These are phyloP conservation scores for Contarinia nasturtii DNA, from an alignment of 1,140 invertebrate genomes.

Conservation along the genomic window DNA sequence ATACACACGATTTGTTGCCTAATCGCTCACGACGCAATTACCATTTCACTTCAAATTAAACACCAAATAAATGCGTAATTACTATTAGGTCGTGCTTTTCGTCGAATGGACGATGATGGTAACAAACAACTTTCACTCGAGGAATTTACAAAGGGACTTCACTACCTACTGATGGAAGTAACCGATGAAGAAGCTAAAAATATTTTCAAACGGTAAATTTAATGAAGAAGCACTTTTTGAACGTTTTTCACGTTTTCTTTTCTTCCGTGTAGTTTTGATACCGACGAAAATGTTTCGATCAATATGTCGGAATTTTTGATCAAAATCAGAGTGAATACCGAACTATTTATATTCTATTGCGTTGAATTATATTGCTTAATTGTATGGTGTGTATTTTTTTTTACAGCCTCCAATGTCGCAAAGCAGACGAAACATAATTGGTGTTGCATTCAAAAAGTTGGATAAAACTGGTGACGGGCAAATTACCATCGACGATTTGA, in stretches of 20 bases:
- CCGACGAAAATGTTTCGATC: constrained; percentile 61
- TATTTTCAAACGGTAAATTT: constrained; percentile 34
- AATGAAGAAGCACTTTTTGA: too few relatives aligned
- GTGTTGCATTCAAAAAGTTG: constrained; percentile 74
- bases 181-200: constrained; percentile 40
- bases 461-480: constrained; percentile 73
- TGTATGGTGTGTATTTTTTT: too few relatives aligned
- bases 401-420: constrained; percentile 80
- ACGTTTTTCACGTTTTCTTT: background rate
- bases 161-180: constrained; percentile 58
- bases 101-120: constrained; percentile 83
- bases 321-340: too few relatives aligned
- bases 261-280: constrained; percentile 66
- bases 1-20: too few relatives aligned
- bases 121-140: constrained; percentile 64
- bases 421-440: constrained; percentile 49
- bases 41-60: too few relatives aligned
- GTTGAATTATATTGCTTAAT: too few relatives aligned
- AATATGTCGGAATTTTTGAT: constrained; percentile 79
- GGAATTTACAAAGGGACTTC: constrained; percentile 65
- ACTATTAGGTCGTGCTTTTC: constrained; percentile 60
- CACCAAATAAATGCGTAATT: too few relatives aligned
- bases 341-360: too few relatives aligned
- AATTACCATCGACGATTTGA: constrained; percentile 68
- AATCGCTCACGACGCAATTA: too few relatives aligned